Percentiles rank a stretch among this genome's conserved stretches.
phyloP scores from a whole-genome alignment of 2,113 vertebrate species.

The Osmerus mordax region DNA sequence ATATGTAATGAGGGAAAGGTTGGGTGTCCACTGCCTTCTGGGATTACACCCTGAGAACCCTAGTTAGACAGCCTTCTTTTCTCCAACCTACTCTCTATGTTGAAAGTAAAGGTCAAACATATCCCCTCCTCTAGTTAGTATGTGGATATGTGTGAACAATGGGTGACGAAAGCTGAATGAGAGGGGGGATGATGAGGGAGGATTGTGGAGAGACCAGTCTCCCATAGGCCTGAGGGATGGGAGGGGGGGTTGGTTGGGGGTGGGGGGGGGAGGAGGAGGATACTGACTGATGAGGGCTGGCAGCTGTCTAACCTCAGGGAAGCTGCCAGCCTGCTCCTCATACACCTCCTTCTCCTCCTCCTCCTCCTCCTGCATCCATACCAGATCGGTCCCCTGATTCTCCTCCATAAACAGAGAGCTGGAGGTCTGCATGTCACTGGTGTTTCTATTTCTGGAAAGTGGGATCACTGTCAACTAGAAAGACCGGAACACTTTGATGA shows the following conservation, averaged over 20 bases:
- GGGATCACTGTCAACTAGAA: not conserved
- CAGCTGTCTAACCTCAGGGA: conserved; percentile 36
- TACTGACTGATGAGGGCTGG: conserved; percentile 38
- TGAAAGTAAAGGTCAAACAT: conserved; percentile 1
- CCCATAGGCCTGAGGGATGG: not conserved
- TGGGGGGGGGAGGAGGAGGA: not conserved
- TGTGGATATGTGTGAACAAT: not conserved
- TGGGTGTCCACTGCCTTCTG: too few relatives aligned
- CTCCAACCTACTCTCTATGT: not conserved
- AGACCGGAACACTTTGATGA: not conserved
- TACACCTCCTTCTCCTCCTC: conserved; percentile 3
- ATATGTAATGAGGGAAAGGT: too few relatives aligned
- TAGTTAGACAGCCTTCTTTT: too few relatives aligned
- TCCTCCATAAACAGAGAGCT: conserved; percentile 13
- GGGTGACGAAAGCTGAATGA: not conserved
- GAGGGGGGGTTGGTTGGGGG: too few relatives aligned
- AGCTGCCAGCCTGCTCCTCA: conserved; percentile 4
- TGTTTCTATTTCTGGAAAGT: conserved; percentile 13
- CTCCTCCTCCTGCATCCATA: conserved; percentile 11
- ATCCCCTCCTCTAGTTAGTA: not conserved
- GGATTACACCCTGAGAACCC: too few relatives aligned
- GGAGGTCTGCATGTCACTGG: conserved; percentile 3
- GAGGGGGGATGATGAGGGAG: not conserved
- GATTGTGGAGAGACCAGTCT: not conserved
- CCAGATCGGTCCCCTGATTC: conserved; percentile 3